Base-by-base conservation (phyloP, 2,888 invertebrate species). In the Automeris io region DNA sequence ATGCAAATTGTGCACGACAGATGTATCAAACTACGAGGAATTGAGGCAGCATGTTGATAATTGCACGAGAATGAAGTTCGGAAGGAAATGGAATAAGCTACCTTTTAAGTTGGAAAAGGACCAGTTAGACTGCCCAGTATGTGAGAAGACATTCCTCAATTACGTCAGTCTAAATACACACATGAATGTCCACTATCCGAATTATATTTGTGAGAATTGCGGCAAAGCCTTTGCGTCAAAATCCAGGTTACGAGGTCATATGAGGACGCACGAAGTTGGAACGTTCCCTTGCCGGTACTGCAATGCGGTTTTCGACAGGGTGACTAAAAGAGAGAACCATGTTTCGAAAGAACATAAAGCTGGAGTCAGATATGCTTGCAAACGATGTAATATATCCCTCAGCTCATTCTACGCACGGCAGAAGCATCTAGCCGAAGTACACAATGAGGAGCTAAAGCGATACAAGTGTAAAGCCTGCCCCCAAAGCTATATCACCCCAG, bases 191-290 rank as follows among this genome's bases (percentile, higher is more conserved):
- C 88, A 89, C 7, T 88, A 83, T 22, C 85, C 85, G 0, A 79
- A 85, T 33, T 81, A 87, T 43, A 83, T 87, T 0, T 89, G 89
- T 38, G 81, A 86, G 38, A 82, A 70, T 45, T 89, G 89, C 40
- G 86, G 86, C 0, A 89, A 89, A 37, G 86, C 85, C 0, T 88
- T 88, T 41, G 88, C 88, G 1, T 88, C 88, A 0, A 80, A 79
- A 41, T 82, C 87, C 0, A 57, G 88, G 0, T 44, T 89, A 0
- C 44, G 82, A 7, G 88, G 88, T 0, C 89, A 89, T 39, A 76
- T 88, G 66, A 51, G 88, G 19, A 88, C 86, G 0, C 89, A 89
- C 35, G 88, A 88, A 41, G 72, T 86, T 1, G 88, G 87, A 0
- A 63, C 54, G n/a, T 86, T 86, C 2, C 70, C 78, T 0, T 86